A percentile compares a stretch with the other conserved stretches of the same genome.
phyloP scores from a whole-genome alignment of 2,113 vertebrate species.

The Pholis gunnellus region DNA sequence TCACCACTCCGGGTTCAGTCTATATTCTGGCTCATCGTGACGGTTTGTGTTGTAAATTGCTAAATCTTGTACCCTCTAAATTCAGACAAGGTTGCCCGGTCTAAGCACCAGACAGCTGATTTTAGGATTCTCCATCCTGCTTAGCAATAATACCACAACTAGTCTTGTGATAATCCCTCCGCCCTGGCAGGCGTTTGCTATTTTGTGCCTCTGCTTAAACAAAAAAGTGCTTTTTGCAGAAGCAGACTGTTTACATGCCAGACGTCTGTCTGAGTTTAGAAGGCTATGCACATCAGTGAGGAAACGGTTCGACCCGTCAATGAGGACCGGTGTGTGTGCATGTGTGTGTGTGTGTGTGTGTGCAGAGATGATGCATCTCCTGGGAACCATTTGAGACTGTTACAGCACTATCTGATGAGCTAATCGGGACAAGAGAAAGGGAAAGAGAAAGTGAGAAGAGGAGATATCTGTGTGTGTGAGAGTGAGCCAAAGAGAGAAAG shows the following conservation, averaged over 20 bases:
- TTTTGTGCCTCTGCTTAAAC: conserved; percentile 33
- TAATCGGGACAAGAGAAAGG: conserved; percentile 47
- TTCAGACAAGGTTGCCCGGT: conserved; percentile 31
- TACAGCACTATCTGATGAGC: conserved; percentile 75
- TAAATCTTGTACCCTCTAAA: conserved; percentile 27
- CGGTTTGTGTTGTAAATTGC: background rate
- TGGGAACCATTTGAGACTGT: conserved; percentile 75
- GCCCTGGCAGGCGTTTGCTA: conserved; percentile 27
- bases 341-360: conserved; percentile 21
- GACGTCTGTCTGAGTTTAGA: conserved; percentile 49
- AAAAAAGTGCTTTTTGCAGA: conserved; percentile 34
- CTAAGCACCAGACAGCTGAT: conserved; percentile 37
- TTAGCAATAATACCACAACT: conserved; percentile 47
- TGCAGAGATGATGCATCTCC: conserved; percentile 64
- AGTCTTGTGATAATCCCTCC: conserved; percentile 44
- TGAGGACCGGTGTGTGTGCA: conserved; percentile 33
- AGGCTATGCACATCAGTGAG: conserved; percentile 54
- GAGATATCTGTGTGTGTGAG: conserved; percentile 34
- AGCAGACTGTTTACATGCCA: conserved; percentile 54
- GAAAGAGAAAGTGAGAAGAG: conserved; percentile 47
- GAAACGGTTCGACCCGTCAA: conserved; percentile 48
- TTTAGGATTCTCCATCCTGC: conserved; percentile 48
- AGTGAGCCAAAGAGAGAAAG: conserved; percentile 51
- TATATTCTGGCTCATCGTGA: background rate
- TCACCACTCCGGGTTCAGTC: background rate